phyloP scores from a whole-genome alignment of 2,888 invertebrate genomes.

The Phania funesta region DNA sequence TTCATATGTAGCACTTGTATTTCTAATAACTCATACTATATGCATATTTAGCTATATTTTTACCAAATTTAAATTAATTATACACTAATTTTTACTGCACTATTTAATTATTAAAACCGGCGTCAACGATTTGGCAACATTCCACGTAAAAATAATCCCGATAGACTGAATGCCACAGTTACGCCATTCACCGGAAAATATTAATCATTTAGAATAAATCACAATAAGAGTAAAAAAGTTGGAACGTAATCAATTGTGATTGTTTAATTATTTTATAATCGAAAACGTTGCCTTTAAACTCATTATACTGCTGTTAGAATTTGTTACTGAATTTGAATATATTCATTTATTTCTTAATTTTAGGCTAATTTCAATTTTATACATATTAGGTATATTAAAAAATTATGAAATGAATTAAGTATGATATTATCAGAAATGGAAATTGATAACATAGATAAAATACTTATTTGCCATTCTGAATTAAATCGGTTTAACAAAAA shows the following conservation, averaged over 20 bases:
- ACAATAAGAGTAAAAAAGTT: slow-evolving; percentile 6
- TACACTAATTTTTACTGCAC: too few relatives aligned
- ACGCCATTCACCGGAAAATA: neutral
- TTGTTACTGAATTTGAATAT: too few relatives aligned
- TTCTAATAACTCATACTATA: neutral
- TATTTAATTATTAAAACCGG: neutral
- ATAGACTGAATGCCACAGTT: neutral
- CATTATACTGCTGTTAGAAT: too few relatives aligned
- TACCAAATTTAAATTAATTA: neutral
- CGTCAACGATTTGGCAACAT: neutral
- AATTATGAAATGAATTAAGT: too few relatives aligned
- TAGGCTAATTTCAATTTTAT: too few relatives aligned
- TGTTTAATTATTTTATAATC: neutral
- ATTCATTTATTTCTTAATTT: too few relatives aligned
- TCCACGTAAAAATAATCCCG: neutral
- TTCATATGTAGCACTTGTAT: neutral
- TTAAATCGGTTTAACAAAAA: too few relatives aligned
- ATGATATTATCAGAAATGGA: too few relatives aligned
- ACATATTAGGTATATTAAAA: too few relatives aligned
- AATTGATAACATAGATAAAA: too few relatives aligned
- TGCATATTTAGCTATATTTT: neutral
- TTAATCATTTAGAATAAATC: neutral
- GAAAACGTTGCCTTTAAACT: too few relatives aligned
- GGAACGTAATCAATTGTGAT: neutral
- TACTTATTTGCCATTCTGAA: too few relatives aligned